Percentiles rank a stretch among this genome's conserved stretches.
These are phyloP conservation scores for Acipenser transmontanus DNA, from an alignment of 2,797 vertebrate species.

Conservation along the genomic window DNA sequence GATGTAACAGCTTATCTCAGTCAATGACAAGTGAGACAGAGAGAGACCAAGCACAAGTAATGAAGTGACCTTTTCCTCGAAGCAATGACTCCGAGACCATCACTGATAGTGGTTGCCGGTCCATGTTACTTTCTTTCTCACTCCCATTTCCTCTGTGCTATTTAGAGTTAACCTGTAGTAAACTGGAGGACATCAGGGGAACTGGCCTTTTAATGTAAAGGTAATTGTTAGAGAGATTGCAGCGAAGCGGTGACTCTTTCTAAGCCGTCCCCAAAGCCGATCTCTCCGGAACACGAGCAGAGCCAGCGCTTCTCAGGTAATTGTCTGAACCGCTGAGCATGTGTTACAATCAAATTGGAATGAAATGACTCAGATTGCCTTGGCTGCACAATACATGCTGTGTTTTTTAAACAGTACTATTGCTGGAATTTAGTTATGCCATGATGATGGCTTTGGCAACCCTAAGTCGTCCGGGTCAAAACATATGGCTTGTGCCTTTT, in stretches of 20 bases:
- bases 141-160: slow-evolving; percentile 38
- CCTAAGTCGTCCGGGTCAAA: too few relatives aligned
- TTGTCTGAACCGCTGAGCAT: too few relatives aligned
- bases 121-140: slow-evolving; percentile 37
- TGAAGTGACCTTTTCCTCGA: slow-evolving; percentile 52
- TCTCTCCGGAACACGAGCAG: too few relatives aligned
- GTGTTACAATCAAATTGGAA: too few relatives aligned
- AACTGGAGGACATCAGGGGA: not conserved
- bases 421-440: too few relatives aligned
- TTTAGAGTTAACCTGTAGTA: slow-evolving; percentile 36
- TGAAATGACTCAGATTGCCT: too few relatives aligned
- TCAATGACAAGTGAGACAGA: slow-evolving; percentile 42
- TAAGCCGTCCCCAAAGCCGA: too few relatives aligned
- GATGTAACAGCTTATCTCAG: slow-evolving; percentile 28
- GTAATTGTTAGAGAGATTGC: not conserved
- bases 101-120: slow-evolving; percentile 44
- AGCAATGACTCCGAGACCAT: slow-evolving; percentile 40
- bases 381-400: too few relatives aligned
- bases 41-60: slow-evolving; percentile 21
- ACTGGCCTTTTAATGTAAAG: not conserved
- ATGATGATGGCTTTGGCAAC: too few relatives aligned
- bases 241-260: not conserved
- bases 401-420: too few relatives aligned
- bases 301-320: too few relatives aligned
- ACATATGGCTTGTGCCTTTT: too few relatives aligned